A percentile compares a stretch with the other conserved stretches of the same genome.
Evolutionary conservation across 2,888 invertebrate genomes (phyloP).

Genomic region (Drosophila kokeensis): DNA sequence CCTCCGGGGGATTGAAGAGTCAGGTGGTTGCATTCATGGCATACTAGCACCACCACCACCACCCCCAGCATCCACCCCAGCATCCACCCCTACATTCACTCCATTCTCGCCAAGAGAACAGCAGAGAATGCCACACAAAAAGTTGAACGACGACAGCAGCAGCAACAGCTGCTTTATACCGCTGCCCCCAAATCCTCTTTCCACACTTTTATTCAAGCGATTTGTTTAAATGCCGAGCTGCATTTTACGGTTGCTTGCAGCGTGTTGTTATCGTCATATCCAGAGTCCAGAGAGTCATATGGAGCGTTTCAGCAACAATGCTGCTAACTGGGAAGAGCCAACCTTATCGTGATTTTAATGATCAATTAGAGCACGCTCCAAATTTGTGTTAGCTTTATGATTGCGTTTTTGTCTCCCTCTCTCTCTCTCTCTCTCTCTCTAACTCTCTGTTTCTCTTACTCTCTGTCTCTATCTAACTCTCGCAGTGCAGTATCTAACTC

Average conservation of each 20-base stretch:
- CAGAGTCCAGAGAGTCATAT: constrained; percentile 15
- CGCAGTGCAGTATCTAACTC: constrained; percentile 31
- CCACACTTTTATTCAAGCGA: not conserved
- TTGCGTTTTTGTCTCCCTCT: constrained; percentile 22
- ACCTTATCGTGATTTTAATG: constrained; percentile 44
- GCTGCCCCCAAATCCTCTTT: not conserved
- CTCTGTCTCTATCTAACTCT: constrained; percentile 1
- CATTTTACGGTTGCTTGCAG: constrained; percentile 20
- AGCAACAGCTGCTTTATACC: constrained; percentile 8
- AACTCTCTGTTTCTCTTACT: not conserved
- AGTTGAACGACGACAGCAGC: constrained; percentile 16
- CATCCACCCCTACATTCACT: not conserved
- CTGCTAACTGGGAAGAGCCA: constrained; percentile 27
- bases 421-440: not conserved
- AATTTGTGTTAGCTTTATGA: constrained; percentile 45
- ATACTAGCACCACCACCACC: constrained; percentile 17
- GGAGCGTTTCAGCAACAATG: constrained; percentile 25
- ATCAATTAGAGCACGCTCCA: constrained; percentile 38
- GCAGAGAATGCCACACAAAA: constrained; percentile 46
- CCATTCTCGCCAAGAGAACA: constrained; percentile 15
- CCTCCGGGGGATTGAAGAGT: constrained; percentile 21
- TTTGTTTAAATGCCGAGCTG: constrained; percentile 6
- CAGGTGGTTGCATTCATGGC: constrained; percentile 10
- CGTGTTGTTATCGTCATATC: constrained; percentile 17
- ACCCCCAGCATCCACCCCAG: no score